Evolutionary conservation across 37 sponge, comb jelly and placozoan genomes (phyloP).

Genomic region (Geodia barretti): DNA sequence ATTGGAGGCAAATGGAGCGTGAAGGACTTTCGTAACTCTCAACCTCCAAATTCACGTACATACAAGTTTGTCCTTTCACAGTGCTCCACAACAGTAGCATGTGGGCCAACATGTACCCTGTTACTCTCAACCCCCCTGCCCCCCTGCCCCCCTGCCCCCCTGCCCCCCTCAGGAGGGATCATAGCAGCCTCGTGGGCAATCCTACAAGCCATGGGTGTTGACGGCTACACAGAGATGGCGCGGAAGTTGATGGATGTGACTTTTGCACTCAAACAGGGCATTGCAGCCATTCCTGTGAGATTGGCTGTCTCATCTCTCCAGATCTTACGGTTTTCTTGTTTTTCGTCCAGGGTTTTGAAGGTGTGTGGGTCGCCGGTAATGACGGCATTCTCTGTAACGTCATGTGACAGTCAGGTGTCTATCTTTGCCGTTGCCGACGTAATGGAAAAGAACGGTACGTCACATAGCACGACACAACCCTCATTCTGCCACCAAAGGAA

Average conservation of each 20-base stretch:
- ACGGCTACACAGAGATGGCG: constrained; percentile 79
- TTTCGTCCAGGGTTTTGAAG: not conserved
- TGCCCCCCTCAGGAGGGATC: constrained; percentile 48
- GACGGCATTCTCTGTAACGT: constrained; percentile 69
- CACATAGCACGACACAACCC: too few relatives aligned
- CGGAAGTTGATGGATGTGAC: constrained; percentile 70
- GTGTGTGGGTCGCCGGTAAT: constrained; percentile 67
- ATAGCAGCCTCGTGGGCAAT: constrained; percentile 90
- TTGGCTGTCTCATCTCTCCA: not conserved
- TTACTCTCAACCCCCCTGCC: not conserved
- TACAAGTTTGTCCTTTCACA: too few relatives aligned
- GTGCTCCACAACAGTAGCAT: too few relatives aligned
- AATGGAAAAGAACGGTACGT: constrained; percentile 83
- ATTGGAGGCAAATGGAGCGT: too few relatives aligned
- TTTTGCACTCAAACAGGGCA: constrained; percentile 33
- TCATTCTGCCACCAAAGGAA: too few relatives aligned
- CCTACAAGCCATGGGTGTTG: constrained; percentile 70
- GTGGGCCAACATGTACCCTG: not conserved
- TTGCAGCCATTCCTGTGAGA: constrained; percentile 35
- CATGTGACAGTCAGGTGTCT: constrained; percentile 39
- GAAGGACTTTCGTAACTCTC: too few relatives aligned
- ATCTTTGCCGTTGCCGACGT: constrained; percentile 78
- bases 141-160: not conserved
- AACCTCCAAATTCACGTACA: too few relatives aligned
- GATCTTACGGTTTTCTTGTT: too few relatives aligned